Base-by-base conservation (phyloP, 2,113 vertebrate species). In the Sylvia atricapilla region DNA sequence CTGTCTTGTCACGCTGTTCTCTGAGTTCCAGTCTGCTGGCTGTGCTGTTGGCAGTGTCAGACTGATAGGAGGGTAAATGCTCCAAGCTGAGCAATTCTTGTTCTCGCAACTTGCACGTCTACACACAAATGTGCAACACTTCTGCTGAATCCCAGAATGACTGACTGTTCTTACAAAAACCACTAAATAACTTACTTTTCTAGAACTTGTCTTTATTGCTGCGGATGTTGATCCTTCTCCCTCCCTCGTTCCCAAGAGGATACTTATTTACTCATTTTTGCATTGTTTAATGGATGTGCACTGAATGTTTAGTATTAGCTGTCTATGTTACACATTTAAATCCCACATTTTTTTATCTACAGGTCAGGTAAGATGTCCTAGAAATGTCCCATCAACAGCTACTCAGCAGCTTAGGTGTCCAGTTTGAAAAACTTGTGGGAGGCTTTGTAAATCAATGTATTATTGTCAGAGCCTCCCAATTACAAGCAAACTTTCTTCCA, bases 181-280 rank as follows among this genome's bases (percentile, higher is more conserved):
- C 95, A 94, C 94, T 96, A 87, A 90, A 76, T 79, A 90, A 82
- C 74, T 62, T 86, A 89, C 56, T 92, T 97, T 87, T 93, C 53
- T 88, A 88, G 43, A 90, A 21, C 33, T 70, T 3, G 1, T 58
- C 56, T 74, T 77, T 53, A 12, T 68, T 95, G 66, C 60, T 96
- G 83, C 17, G 12, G 68, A 83, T 93, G 52, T 63, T 53, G 58
- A 49, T 91, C 25, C 35, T 63, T 4, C 27, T 30, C 11, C 5
- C 10, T 83, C 69, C 24, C 37, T 22, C 0, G 0, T 27, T 92
- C 55, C 53, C 23, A 49, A 64, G 39, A 93, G 37, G 37, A 49
- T 56, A 23, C 50, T 76, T 83, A 21, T 53, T 91, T 82, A 73
- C 73, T 86, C 8, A 13, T 58, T 87, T 91, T 79, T 90, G 37